A percentile compares a stretch with the other conserved stretches of the same genome.
phyloP scores from a whole-genome alignment of 2,113 vertebrate genomes.

The Antechinus flavipes region DNA sequence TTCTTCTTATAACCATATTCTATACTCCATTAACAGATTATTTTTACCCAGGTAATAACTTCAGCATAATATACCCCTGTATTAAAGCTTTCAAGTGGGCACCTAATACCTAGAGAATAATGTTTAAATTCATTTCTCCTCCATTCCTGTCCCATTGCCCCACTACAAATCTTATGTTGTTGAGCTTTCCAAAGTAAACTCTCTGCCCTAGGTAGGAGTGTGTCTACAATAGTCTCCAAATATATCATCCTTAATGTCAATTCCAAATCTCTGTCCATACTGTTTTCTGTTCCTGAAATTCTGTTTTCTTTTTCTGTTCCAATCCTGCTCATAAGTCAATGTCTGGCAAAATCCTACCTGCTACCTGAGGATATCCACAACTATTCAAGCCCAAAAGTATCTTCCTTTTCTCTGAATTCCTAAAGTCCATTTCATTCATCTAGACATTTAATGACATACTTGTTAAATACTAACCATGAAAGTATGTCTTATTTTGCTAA shows the following conservation, averaged over 20 bases:
- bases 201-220: neutral
- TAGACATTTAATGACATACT: no score
- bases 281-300: neutral
- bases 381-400: neutral
- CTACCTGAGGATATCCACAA: neutral
- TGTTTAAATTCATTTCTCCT: neutral
- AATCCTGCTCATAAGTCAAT: neutral
- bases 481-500: no score
- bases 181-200: neutral
- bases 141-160: no score
- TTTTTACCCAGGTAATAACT: neutral
- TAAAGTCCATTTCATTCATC: no score
- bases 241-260: neutral
- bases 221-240: neutral
- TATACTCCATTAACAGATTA: neutral
- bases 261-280: neutral
- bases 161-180: neutral
- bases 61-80: neutral
- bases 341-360: neutral
- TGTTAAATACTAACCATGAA: no score
- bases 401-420: neutral
- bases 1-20: no score
- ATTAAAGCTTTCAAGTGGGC: no score
- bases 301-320: neutral
- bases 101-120: neutral